Conservation (phyloP, 1,140 invertebrate genomes). For the Camponotus vicinus region DNA sequence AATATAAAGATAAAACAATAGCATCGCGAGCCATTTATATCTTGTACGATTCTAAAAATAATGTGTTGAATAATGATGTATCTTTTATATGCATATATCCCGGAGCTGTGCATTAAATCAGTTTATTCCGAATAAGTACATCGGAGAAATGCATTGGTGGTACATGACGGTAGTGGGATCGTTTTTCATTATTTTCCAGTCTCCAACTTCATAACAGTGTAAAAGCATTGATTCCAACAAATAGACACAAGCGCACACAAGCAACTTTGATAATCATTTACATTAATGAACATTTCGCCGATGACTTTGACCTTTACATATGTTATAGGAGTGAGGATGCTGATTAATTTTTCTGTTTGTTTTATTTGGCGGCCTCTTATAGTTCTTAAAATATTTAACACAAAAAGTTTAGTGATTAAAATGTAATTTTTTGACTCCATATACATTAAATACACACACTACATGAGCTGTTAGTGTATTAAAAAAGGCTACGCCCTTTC, state of each 20-base stretch:
- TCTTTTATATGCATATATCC: neutral
- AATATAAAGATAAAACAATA: neutral
- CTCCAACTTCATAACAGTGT: conserved; percentile 13
- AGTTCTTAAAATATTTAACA: no score
- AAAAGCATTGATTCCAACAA: conserved; percentile 27
- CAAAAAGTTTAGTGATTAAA: no score
- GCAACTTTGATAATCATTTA: neutral
- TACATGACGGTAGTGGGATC: conserved; percentile 3
- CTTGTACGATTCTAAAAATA: neutral
- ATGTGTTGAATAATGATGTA: neutral
- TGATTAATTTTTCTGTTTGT: no score
- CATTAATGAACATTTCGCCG: no score
- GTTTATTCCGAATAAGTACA: neutral
- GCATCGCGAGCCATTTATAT: neutral
- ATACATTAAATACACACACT: no score
- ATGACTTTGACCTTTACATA: no score
- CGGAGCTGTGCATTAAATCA: conserved; percentile 60
- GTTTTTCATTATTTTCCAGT: conserved; percentile 57
- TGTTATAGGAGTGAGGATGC: no score
- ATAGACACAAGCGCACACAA: neutral
- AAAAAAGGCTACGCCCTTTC: no score
- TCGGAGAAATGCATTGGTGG: neutral
- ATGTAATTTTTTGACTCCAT: no score
- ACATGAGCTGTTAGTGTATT: no score
- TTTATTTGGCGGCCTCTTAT: no score